Conservation (phyloP, 2,797 vertebrate species). For the Pseudomugil tenellus region DNA sequence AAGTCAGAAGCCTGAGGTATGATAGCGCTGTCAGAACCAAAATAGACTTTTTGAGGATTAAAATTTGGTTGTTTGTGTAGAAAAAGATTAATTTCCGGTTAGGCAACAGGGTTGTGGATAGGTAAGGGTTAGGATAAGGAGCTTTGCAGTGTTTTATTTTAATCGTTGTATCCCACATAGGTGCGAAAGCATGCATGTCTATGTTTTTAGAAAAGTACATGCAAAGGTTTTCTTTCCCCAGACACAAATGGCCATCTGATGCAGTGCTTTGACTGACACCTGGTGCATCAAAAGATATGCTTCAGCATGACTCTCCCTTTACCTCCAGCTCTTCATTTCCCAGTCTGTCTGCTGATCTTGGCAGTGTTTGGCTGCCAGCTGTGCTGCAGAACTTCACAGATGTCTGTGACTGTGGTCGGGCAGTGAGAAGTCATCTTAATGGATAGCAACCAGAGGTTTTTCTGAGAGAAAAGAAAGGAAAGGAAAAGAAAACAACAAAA, state of each 20-base stretch:
- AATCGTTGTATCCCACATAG: not conserved
- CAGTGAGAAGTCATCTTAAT: not conserved
- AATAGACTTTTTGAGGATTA: not conserved
- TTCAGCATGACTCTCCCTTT: not conserved
- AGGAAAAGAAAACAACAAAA: not conserved
- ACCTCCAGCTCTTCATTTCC: not conserved
- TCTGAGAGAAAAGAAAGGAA: not conserved
- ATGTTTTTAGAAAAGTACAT: not conserved
- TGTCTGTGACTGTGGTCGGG: constrained; percentile 4
- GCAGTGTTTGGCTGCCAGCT: constrained; percentile 14
- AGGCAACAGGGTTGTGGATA: not conserved
- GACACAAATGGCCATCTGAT: constrained; percentile 9
- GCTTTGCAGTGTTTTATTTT: not conserved
- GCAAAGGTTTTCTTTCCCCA: not conserved
- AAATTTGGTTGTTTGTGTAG: not conserved
- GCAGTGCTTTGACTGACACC: constrained; percentile 19
- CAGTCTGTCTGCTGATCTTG: not conserved
- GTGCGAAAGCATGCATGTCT: not conserved
- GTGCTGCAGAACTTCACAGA: constrained; percentile 3
- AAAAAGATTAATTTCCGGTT: not conserved
- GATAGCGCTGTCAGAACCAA: not conserved
- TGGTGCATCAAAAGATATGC: constrained; percentile 15
- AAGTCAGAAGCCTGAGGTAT: not conserved
- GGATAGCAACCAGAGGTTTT: not conserved
- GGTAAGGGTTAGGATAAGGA: too few relatives aligned